A percentile compares a stretch with the other conserved stretches of the same genome.
These are phyloP conservation scores for Bombus fervidus DNA, from an alignment of 1,140 invertebrate genomes.

Conservation along the genomic window DNA sequence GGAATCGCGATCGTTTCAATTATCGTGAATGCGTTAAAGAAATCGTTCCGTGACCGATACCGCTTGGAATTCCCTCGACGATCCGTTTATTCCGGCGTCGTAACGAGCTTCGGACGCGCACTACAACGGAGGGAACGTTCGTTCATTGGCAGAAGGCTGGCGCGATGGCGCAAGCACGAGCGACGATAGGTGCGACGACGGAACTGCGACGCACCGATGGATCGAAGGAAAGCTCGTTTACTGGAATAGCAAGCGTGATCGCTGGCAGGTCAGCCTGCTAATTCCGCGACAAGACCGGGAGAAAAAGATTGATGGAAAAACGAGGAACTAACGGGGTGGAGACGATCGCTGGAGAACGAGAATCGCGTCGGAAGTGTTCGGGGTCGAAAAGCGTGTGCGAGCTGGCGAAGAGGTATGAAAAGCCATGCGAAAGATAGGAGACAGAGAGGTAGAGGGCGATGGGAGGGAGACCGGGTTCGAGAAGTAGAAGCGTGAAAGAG, in stretches of 20 bases:
- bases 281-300: background rate
- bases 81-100: background rate
- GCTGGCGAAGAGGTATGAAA: background rate
- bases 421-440: background rate
- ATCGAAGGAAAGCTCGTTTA: background rate
- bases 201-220: background rate
- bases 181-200: background rate
- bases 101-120: background rate
- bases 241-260: background rate
- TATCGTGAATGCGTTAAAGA: constrained; percentile 55
- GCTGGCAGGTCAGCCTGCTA: background rate
- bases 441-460: too few relatives aligned
- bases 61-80: constrained; percentile 51
- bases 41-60: constrained; percentile 51
- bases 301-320: background rate
- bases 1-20: constrained; percentile 64
- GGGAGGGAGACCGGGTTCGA: too few relatives aligned
- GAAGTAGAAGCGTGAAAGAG: background rate
- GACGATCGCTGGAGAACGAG: background rate
- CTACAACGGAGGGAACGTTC: background rate
- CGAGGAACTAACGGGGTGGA: background rate
- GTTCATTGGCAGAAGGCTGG: background rate
- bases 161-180: background rate
- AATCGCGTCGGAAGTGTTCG: background rate
- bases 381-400: background rate